These are phyloP conservation scores for Magallana angulata DNA, from an alignment of 1,140 invertebrate genomes.

Conservation along the genomic window DNA sequence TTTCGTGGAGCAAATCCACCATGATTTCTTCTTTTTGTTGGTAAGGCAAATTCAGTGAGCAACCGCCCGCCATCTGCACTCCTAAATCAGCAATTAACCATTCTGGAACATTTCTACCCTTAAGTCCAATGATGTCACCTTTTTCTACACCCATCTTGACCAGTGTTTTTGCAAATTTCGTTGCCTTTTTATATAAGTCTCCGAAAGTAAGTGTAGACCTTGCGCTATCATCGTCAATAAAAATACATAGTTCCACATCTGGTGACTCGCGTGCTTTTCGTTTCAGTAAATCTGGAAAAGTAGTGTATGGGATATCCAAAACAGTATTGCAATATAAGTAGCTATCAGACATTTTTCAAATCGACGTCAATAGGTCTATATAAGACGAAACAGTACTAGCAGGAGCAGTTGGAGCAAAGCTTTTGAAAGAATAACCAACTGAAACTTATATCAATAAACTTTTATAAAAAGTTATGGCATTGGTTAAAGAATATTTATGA, in stretches of 20 bases:
- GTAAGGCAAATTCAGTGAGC: slow-evolving; percentile 37
- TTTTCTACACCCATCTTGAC: neutral
- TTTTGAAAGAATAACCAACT: neutral
- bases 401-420: neutral
- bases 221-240: too few relatives aligned
- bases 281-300: too few relatives aligned
- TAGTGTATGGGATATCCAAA: too few relatives aligned
- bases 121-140: neutral
- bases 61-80: slow-evolving; percentile 1
- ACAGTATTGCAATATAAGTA: too few relatives aligned
- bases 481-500: neutral
- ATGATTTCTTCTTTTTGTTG: neutral
- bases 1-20: too few relatives aligned
- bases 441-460: neutral
- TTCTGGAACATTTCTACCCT: neutral
- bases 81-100: slow-evolving; percentile 4
- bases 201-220: too few relatives aligned
- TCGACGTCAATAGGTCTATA: neutral
- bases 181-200: too few relatives aligned
- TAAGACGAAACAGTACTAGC: neutral
- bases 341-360: neutral
- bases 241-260: too few relatives aligned
- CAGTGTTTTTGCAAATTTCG: too few relatives aligned
- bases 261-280: too few relatives aligned
- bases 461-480: neutral